Evolutionary conservation across 35 echinoderm and acorn worm genomes (phyloP).

Genomic region (Nesometra sesokonis): DNA sequence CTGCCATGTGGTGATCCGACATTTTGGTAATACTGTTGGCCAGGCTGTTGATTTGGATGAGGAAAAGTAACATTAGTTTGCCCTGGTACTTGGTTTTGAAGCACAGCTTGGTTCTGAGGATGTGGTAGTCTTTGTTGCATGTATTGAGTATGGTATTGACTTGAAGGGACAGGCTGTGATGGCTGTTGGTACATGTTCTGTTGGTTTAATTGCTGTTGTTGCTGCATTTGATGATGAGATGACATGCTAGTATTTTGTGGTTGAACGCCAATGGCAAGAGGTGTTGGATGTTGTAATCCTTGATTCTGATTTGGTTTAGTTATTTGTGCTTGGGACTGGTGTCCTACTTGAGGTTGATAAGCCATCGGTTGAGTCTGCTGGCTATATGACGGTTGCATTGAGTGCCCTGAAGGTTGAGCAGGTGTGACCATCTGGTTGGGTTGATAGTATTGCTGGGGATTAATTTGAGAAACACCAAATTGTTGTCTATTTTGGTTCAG

Average conservation of each 20-base stretch:
- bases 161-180: too few species aligned
- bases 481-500: not conserved
- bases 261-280: not conserved
- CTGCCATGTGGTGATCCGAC: not conserved
- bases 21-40: not conserved
- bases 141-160: conserved; percentile 7
- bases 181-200: conserved; percentile 11
- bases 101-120: not conserved
- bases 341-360: not conserved
- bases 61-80: not conserved
- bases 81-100: conserved; percentile 5
- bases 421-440: not conserved
- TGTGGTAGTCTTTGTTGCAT: conserved; percentile 21
- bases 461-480: not conserved
- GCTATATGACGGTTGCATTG: not conserved
- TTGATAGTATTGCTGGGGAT: not conserved
- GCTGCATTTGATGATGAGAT: conserved; percentile 4
- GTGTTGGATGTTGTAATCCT: not conserved
- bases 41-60: not conserved
- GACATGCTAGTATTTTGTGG: not conserved
- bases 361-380: not conserved
- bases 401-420: not conserved
- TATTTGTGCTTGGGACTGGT: not conserved
- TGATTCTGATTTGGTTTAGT: not conserved
- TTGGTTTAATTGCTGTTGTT: conserved; percentile 2